These are phyloP conservation scores for Oreochromis tanganicae DNA, from an alignment of 2,113 vertebrate species.

Conservation along the genomic window DNA sequence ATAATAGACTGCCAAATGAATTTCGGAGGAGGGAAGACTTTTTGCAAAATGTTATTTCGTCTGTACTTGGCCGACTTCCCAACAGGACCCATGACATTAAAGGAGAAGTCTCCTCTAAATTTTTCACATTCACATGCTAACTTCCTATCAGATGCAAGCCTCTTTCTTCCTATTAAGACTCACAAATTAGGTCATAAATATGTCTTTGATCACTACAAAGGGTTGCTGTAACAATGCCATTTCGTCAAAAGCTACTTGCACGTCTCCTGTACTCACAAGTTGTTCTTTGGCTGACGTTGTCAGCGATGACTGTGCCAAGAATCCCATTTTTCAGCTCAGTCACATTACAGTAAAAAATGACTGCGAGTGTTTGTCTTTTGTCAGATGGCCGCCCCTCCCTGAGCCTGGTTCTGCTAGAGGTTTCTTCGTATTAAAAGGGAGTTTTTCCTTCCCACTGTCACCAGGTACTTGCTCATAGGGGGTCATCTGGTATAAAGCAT, in stretches of 20 bases:
- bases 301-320: neutral
- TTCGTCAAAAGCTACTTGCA: neutral
- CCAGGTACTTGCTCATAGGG: neutral
- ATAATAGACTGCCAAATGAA: neutral
- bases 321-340: neutral
- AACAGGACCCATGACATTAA: neutral
- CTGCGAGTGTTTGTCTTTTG: neutral
- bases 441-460: neutral
- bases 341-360: neutral
- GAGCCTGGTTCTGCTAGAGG: neutral
- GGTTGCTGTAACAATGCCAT: neutral
- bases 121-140: neutral
- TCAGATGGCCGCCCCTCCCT: neutral
- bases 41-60: neutral
- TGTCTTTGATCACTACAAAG: neutral
- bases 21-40: accelerated
- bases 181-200: neutral
- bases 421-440: neutral
- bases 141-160: neutral
- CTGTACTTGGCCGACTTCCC: neutral
- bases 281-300: neutral
- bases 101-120: neutral
- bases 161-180: neutral
- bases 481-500: neutral
- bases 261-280: neutral